Percentiles rank a stretch among this genome's conserved stretches.
These are phyloP conservation scores for Achlya flavicornis DNA, from an alignment of 2,888 invertebrate species.

Conservation along the genomic window DNA sequence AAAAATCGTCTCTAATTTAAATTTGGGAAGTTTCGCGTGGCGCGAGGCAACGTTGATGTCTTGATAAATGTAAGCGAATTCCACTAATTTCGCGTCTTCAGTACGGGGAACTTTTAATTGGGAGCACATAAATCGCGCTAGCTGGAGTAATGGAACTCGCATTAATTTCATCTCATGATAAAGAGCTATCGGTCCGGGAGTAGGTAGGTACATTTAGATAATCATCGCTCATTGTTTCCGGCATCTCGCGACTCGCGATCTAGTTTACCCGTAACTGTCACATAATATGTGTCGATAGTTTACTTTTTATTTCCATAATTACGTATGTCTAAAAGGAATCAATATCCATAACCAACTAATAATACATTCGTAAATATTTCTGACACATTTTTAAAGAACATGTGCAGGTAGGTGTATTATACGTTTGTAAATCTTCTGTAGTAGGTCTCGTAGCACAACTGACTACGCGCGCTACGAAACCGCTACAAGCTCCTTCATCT, in stretches of 20 bases:
- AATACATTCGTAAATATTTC: no score
- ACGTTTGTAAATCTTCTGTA: background rate
- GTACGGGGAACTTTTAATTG: constrained; percentile 81
- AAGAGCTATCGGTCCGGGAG: constrained; percentile 54
- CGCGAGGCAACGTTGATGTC: constrained; percentile 81
- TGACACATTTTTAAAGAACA: background rate
- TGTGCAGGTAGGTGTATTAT: background rate
- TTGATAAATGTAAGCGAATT: constrained; percentile 82
- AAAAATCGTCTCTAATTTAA: constrained; percentile 85
- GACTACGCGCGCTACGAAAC: constrained; percentile 29
- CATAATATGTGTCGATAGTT: background rate
- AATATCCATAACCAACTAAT: no score
- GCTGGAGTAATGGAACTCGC: constrained; percentile 67
- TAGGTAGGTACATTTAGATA: constrained; percentile 71
- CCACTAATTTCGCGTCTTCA: constrained; percentile 81
- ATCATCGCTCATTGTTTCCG: constrained; percentile 77
- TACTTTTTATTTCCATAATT: no score
- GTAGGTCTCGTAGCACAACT: constrained; percentile 10
- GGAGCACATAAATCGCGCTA: constrained; percentile 75
- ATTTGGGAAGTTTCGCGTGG: constrained; percentile 83
- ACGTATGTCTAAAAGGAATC: no score
- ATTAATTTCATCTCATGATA: constrained; percentile 78
- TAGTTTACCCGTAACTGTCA: background rate
- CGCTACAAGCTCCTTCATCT: constrained; percentile 25
- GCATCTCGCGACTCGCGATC: constrained; percentile 31